Evolutionary conservation across 1,140 invertebrate species (phyloP), one percentile per base, ranked within the genome.

Genomic region (Vanessa atalanta): DNA sequence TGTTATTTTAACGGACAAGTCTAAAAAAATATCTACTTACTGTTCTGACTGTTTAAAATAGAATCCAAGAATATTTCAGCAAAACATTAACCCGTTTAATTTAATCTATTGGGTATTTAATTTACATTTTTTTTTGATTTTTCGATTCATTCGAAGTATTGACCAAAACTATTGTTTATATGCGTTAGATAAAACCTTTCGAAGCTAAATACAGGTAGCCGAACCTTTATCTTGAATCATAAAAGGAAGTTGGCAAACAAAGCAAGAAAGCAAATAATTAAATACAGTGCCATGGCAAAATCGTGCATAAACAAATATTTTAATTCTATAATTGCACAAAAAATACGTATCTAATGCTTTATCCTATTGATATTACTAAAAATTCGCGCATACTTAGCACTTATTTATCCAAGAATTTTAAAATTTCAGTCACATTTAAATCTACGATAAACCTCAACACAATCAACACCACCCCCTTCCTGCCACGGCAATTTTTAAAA

Each of bases 321-420:
- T 64, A 65, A 71, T 43, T 53, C 61, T 71, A 67, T 37, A 67
- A 73, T 68, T 68, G 57, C 65, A 73, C 57, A 73, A 68, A 73
- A 63, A 60, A 55, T 13, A 26, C 26, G 63, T 50, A 50, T 16
- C 43, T 63, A 50, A 48, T 71, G 50, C n/a, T n/a, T 61, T 50
- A 16, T 63, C 16, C 20, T 57, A 23, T 23, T 60, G 48, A 23
- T 57, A 57, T 15, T 37, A 13, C 57, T 31, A 31, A 37, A 37
- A 61, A 15, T n/a, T 31, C 13, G 26, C 26, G 57, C 23, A 14
- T 14, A 23, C 23, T 60, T 23, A 61, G 57, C 53, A 26, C 9
- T 31, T 61, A 61, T 61, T 61, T 61, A 37, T 37, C 14, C 3
- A n/a, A 5, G 15, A 31, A 26, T 61, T 51, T 51, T 51, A 23